phyloP scores from a whole-genome alignment of 2,888 invertebrate genomes.

The Resseliella maxima region DNA sequence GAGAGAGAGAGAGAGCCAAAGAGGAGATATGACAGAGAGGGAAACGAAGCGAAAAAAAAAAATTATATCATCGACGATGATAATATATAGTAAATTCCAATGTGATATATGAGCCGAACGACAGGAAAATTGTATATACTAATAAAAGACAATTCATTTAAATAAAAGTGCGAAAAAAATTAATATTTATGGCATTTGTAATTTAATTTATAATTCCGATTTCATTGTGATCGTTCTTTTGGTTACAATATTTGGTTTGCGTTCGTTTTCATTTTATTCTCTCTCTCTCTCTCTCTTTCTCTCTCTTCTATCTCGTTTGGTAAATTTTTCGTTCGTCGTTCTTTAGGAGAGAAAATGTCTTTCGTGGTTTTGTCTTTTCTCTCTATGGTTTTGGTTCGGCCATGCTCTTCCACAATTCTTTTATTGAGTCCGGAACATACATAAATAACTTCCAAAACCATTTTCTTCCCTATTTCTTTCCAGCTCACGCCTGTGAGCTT shows the following conservation, averaged over 20 bases:
- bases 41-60: not conserved
- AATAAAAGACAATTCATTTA: constrained; percentile 54
- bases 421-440: constrained; percentile 38
- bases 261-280: not conserved
- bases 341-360: not conserved
- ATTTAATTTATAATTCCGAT: constrained; percentile 52
- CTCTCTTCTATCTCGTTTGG: not conserved
- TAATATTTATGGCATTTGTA: constrained; percentile 55
- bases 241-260: constrained; percentile 34
- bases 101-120: constrained; percentile 55
- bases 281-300: not conserved
- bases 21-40: too few species aligned
- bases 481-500: not conserved
- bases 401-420: constrained; percentile 7
- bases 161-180: constrained; percentile 52
- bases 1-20: too few species aligned
- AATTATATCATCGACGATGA: constrained; percentile 2
- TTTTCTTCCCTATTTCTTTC: not conserved
- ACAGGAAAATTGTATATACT: constrained; percentile 49
- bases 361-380: constrained; percentile 32
- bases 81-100: constrained; percentile 55
- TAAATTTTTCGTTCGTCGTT: too few species aligned
- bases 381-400: constrained; percentile 25
- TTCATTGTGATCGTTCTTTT: constrained; percentile 28
- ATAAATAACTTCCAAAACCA: constrained; percentile 47